phyloP scores from a whole-genome alignment of 37 sponge, comb jelly and placozoan genomes.

The Cladorhizidae sp. region DNA sequence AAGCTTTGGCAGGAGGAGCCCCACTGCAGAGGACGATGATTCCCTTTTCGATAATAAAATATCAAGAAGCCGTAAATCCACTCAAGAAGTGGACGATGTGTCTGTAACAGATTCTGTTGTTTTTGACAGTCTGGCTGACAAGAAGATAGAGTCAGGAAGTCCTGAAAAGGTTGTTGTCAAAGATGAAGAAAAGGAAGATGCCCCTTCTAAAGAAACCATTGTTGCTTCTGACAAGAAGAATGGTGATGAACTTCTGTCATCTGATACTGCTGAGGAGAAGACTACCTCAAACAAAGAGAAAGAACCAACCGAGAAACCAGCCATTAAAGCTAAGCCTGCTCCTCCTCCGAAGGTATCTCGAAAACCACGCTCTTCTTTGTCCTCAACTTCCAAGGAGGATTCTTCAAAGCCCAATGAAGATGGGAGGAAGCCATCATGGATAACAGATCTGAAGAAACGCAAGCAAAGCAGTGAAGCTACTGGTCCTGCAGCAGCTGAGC shows the following conservation, averaged over 20 bases:
- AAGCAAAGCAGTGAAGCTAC: slow-evolving; percentile 2
- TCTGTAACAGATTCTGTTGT: too few species aligned
- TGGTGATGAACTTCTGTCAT: background rate
- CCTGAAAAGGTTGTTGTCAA: background rate
- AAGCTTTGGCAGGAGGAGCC: background rate
- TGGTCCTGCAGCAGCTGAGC: background rate
- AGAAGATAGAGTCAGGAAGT: background rate
- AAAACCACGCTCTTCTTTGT: background rate
- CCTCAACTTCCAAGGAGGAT: background rate
- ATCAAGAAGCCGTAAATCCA: background rate
- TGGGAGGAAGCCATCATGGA: slow-evolving; percentile 40
- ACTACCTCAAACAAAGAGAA: background rate
- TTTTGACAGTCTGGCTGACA: background rate
- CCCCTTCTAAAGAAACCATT: too few species aligned
- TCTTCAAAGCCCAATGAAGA: background rate
- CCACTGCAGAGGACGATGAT: background rate
- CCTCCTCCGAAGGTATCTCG: background rate
- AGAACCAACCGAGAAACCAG: background rate
- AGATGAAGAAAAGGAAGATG: background rate
- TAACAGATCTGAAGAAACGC: slow-evolving; percentile 33
- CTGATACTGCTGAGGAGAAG: slow-evolving; percentile 6
- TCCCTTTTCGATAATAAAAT: background rate
- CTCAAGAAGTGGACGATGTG: background rate
- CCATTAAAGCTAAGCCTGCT: slow-evolving; percentile 7
- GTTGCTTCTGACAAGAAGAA: background rate